phyloP scores from a whole-genome alignment of 2,113 vertebrate species.

The Ptychochromis oligacanthus region DNA sequence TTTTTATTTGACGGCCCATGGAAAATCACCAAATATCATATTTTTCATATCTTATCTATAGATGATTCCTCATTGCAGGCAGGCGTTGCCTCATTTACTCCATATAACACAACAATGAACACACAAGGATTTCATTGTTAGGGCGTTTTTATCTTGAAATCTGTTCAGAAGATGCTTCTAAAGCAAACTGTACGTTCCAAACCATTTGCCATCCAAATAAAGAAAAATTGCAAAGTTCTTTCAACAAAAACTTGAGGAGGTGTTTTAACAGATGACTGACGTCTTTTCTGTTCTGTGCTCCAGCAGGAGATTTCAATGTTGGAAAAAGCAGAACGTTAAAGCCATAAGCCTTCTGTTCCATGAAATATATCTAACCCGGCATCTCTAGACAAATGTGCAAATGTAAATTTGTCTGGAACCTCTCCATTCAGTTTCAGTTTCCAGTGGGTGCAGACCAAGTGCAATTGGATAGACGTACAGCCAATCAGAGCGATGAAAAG shows the following conservation, averaged over 20 bases:
- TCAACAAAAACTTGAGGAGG: neutral
- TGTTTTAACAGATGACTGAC: neutral
- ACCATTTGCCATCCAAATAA: neutral
- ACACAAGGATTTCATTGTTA: neutral
- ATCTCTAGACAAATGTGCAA: neutral
- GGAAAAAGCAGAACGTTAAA: constrained; percentile 1
- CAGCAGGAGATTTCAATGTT: neutral
- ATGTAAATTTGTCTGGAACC: neutral
- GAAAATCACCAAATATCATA: neutral
- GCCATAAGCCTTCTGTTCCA: neutral
- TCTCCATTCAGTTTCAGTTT: neutral
- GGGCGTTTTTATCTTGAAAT: neutral
- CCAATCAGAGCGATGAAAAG: neutral
- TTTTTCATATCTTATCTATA: neutral
- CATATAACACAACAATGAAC: neutral
- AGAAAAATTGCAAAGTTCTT: neutral
- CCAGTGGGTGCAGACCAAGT: fast-evolving
- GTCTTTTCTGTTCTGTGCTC: neutral
- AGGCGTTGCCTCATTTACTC: neutral
- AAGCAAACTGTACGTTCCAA: neutral
- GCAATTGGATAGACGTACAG: neutral
- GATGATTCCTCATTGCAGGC: neutral
- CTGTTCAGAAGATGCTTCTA: neutral
- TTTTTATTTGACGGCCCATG: neutral
- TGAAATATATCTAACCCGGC: neutral